Percentiles rank a stretch among this genome's conserved stretches.
Evolutionary conservation across 2,888 invertebrate species (phyloP).

Genomic region (Rhagophthalmus giganteus): DNA sequence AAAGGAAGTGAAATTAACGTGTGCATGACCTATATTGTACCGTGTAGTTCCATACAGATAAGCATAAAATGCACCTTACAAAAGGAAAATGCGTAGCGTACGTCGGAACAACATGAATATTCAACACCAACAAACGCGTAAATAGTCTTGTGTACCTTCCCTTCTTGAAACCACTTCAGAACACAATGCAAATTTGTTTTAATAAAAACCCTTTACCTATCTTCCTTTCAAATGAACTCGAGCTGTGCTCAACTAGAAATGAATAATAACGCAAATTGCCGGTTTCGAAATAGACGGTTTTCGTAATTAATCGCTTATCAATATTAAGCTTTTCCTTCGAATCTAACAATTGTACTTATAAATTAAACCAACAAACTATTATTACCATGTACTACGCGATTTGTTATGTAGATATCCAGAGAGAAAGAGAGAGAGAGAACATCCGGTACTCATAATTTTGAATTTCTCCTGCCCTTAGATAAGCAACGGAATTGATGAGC

Average conservation of each 20-base stretch:
- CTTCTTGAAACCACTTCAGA: slow-evolving; percentile 8
- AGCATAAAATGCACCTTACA: slow-evolving; percentile 21
- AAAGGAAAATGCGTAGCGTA: slow-evolving; percentile 22
- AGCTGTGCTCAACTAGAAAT: too few species aligned
- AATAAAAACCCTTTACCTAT: slow-evolving; percentile 5
- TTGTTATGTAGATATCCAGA: slow-evolving; percentile 17
- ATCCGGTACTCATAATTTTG: slow-evolving; percentile 16
- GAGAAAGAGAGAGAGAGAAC: slow-evolving; percentile 5
- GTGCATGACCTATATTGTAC: slow-evolving; percentile 1
- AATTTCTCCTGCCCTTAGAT: slow-evolving; percentile 14
- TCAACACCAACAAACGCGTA: slow-evolving; percentile 19
- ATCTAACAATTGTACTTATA: too few species aligned
- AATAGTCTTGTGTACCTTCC: slow-evolving; percentile 11
- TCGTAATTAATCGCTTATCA: too few species aligned
- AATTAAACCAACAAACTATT: not conserved
- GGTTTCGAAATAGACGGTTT: too few species aligned
- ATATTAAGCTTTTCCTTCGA: too few species aligned
- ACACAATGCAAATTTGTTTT: slow-evolving; percentile 13
- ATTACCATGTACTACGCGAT: not conserved
- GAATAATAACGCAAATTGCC: too few species aligned
- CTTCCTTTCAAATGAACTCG: too few species aligned
- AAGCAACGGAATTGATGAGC: slow-evolving; percentile 15
- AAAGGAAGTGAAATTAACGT: slow-evolving; percentile 5
- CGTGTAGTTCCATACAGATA: slow-evolving; percentile 6
- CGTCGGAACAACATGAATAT: slow-evolving; percentile 23